Evolutionary conservation across 2,888 invertebrate genomes (phyloP), one percentile per base, ranked within the genome.

Genomic region (Epirrhoe tristata): DNA sequence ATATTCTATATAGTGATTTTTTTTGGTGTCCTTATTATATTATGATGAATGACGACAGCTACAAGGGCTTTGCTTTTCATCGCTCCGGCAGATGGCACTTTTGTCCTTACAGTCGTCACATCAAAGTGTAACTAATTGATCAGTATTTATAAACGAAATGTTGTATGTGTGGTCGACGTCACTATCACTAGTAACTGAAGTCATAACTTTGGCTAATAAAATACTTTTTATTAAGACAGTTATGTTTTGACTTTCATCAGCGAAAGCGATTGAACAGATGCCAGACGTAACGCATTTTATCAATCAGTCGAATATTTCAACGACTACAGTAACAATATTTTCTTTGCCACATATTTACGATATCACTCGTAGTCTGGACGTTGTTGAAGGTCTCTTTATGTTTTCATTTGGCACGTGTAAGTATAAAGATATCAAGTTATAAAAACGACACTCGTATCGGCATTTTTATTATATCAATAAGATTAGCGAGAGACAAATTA

Each of bases 221-320:
- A 63, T 74, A 74, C 73, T 73, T 71, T 74, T 73, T 74, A 75
- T 71, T 71, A 67, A 43, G 57, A 32, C 60, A 65, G 76, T 76
- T 71, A 77, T 86, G 84, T 87, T 87, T 85, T 84, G 83, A 87
- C 86, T 88, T 88, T 89, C 86, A 85, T 88, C 81, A 80, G 82
- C 81, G 81, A 86, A 85, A 87, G 85, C 83, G 82, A 86, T 88
- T 80, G 78, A 82, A 73, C 89, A 86, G 84, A 85, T 81, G 81
- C 79, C 83, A 82, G 81, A 81, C 81, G 78, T 80, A 81, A 78
- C 80, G 77, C 81, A 78, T 87, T 86, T 81, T 85, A 82, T 88
- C 87, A 88, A 89, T 89, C 89, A 84, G 79, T 78, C 77, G 78
- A 80, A 83, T 80, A 80, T 81, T 80, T 80, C 81, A 85, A 81